Conservation (phyloP, 2,797 vertebrate species). For the Enteromius paludinosus region DNA sequence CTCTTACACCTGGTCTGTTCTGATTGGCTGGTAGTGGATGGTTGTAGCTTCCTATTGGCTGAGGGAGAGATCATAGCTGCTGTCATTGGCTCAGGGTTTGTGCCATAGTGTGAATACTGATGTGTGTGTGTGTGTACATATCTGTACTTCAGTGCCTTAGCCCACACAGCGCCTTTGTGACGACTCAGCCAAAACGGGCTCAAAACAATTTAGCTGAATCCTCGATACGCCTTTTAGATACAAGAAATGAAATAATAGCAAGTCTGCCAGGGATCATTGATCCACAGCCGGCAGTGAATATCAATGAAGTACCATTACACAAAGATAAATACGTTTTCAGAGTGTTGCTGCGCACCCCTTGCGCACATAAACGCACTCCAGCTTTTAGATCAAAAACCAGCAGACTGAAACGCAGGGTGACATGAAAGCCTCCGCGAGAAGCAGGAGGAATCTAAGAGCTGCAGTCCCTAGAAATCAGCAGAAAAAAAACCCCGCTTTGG, state of each 20-base stretch:
- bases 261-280: conserved; percentile 70
- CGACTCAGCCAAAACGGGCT: conserved; percentile 68
- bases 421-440: conserved; percentile 28
- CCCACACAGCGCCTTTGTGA: conserved; percentile 54
- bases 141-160: conserved; percentile 28
- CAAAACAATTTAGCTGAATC: conserved; percentile 70
- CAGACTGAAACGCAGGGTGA: conserved; percentile 23
- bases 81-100: neutral
- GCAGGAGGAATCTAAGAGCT: conserved; percentile 24
- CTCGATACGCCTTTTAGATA: conserved; percentile 65
- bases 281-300: conserved; percentile 72
- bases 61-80: neutral
- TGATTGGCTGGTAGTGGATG: conserved; percentile 19
- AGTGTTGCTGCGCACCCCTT: conserved; percentile 44
- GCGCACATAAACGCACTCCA: conserved; percentile 41
- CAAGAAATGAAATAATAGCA: conserved; percentile 73
- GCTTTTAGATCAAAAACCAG: conserved; percentile 37
- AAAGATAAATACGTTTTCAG: conserved; percentile 67
- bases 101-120: conserved; percentile 17
- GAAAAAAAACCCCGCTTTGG: conserved; percentile 30
- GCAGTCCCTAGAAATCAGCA: conserved; percentile 29
- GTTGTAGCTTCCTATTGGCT: conserved; percentile 41
- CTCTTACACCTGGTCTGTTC: neutral
- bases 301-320: conserved; percentile 69
- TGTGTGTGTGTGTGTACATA: conserved; percentile 5